phyloP scores from a whole-genome alignment of 2,113 vertebrate species.

The Macheiramphus alcinus region DNA sequence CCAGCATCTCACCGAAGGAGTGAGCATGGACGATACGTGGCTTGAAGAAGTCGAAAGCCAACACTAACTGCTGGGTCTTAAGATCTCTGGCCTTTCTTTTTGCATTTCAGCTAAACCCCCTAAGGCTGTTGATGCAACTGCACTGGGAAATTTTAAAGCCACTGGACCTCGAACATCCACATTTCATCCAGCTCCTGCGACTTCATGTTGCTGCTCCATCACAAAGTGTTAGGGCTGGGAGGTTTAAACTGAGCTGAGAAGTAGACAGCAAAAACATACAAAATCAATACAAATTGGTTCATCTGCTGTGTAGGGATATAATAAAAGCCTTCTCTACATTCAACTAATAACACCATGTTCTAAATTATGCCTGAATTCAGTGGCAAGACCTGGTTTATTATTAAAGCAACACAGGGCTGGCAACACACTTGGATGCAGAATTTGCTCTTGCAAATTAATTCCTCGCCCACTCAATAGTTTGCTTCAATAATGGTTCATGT shows the following conservation, averaged over 20 bases:
- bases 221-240: not conserved
- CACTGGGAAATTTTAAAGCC: not conserved
- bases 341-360: not conserved
- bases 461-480: not conserved
- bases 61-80: not conserved
- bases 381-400: not conserved
- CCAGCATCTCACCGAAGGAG: not conserved
- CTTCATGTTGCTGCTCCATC: not conserved
- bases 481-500: not conserved
- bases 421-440: not conserved
- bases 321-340: not conserved
- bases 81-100: not conserved
- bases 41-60: not conserved
- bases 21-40: not conserved
- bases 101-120: not conserved
- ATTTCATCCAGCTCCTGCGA: not conserved
- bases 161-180: not conserved
- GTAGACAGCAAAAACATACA: not conserved
- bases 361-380: not conserved
- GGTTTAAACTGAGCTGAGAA: not conserved
- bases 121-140: not conserved
- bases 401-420: not conserved
- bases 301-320: not conserved
- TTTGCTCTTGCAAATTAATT: not conserved
- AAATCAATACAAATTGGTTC: not conserved